Evolutionary conservation across 1,140 invertebrate species (phyloP).

Genomic region (Tetramorium alpestre): DNA sequence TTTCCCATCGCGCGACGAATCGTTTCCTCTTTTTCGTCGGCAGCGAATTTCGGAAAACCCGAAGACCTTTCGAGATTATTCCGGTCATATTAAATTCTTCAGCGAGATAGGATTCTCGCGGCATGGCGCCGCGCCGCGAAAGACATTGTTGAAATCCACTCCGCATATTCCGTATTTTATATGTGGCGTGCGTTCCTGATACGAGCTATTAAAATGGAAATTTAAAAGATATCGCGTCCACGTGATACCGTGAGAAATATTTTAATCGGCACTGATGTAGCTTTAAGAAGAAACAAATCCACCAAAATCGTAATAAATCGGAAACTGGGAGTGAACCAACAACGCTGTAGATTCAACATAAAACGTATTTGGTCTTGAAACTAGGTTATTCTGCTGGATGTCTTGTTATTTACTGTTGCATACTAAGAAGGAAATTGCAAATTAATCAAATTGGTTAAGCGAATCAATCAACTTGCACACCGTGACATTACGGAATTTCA

Average conservation of each 20-base stretch:
- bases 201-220: conserved; percentile 37
- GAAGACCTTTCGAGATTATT: conserved; percentile 43
- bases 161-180: conserved; percentile 6
- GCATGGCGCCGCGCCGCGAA: conserved; percentile 1
- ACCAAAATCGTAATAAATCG: not conserved
- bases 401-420: conserved; percentile 19
- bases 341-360: conserved; percentile 2
- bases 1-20: conserved; percentile 22
- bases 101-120: conserved; percentile 37
- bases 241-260: not conserved
- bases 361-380: conserved; percentile 34
- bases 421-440: conserved; percentile 46
- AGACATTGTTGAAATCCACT: conserved; percentile 49
- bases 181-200: conserved; percentile 12
- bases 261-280: not conserved
- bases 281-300: not conserved
- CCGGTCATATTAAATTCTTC: conserved; percentile 57
- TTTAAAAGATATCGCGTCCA: not conserved
- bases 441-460: conserved; percentile 40
- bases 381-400: not conserved
- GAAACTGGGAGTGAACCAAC: not conserved
- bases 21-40: conserved; percentile 1
- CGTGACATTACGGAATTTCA: conserved; percentile 12
- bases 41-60: conserved; percentile 26
- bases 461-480: conserved; percentile 34